Conservation (phyloP, 2,888 invertebrate genomes). For the Cantharis rustica region DNA sequence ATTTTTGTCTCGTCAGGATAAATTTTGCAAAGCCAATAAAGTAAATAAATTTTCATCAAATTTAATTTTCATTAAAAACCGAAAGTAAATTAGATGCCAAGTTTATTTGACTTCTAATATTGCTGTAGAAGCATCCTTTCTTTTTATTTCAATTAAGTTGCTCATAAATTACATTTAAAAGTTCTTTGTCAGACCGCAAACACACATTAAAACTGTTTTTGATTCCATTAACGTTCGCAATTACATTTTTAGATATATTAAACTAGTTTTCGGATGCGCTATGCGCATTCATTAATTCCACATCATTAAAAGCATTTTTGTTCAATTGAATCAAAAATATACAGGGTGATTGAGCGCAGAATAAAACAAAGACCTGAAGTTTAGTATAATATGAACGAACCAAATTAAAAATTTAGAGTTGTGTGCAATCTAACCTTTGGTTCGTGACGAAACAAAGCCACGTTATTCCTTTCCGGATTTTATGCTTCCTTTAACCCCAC, state of each 20-base stretch:
- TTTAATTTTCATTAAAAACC: neutral
- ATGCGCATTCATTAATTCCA: neutral
- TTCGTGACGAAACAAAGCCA: neutral
- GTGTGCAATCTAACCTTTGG: neutral
- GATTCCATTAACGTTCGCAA: neutral
- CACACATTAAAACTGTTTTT: neutral
- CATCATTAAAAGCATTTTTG: neutral
- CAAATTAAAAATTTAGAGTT: neutral
- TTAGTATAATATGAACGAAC: neutral
- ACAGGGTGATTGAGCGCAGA: neutral
- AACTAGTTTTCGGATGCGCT: neutral
- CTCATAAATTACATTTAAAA: neutral
- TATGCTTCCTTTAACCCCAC: neutral
- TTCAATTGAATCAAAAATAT: neutral
- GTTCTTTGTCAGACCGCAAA: neutral
- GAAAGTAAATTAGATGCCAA: neutral
- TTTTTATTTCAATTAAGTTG: neutral
- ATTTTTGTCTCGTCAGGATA: too few species aligned
- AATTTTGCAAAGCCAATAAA: too few species aligned
- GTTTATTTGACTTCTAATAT: neutral
- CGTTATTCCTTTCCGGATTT: neutral
- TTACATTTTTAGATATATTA: neutral
- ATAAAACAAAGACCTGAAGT: too few species aligned
- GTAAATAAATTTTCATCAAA: neutral
- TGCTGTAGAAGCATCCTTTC: neutral